phyloP scores from a whole-genome alignment of 2,113 vertebrate genomes.

The Alexandromys fortis region DNA sequence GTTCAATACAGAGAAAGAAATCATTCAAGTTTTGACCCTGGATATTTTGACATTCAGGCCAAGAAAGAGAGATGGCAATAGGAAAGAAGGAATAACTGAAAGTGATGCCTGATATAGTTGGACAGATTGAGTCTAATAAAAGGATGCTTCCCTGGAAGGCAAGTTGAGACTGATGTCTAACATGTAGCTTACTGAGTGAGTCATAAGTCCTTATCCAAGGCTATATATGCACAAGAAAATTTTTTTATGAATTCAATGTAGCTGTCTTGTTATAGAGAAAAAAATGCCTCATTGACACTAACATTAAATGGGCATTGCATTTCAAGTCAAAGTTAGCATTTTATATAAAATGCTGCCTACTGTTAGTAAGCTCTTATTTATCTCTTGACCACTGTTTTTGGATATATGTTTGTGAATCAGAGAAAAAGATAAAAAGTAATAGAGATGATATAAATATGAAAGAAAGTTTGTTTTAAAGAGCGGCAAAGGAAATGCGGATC shows the following conservation, averaged over 20 bases:
- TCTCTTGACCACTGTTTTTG: not conserved
- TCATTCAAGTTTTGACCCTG: not conserved
- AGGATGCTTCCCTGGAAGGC: not conserved
- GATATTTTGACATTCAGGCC: not conserved
- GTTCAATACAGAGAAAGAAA: not conserved
- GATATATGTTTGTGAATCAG: not conserved
- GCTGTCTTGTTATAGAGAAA: not conserved
- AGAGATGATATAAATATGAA: not conserved
- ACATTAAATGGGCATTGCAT: not conserved
- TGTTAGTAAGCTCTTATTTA: not conserved
- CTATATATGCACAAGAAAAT: not conserved
- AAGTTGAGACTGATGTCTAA: not conserved
- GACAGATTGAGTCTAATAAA: not conserved
- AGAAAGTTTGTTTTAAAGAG: not conserved
- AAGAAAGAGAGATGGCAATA: not conserved
- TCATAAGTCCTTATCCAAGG: not conserved
- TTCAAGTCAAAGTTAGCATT: not conserved
- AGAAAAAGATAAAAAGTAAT: not conserved
- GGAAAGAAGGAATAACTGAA: not conserved
- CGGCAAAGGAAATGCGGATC: not conserved
- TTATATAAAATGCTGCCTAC: not conserved
- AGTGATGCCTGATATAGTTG: not conserved
- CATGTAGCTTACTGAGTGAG: not conserved
- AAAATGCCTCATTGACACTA: not conserved
- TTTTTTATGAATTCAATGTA: not conserved